Conservation (phyloP, 2,888 invertebrate genomes). For the Ochropleura plecta region DNA sequence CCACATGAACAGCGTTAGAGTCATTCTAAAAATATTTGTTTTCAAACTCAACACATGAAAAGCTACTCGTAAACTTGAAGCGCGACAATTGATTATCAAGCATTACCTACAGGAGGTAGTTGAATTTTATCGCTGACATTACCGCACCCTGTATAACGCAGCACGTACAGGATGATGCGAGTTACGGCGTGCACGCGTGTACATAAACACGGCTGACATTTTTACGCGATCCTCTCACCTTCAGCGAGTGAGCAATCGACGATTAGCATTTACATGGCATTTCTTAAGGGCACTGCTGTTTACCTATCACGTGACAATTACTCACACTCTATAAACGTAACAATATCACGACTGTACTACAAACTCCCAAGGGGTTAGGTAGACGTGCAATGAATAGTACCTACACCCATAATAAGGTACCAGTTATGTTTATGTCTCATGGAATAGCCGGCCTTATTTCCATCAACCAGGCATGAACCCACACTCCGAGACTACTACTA, state of each 20-base stretch:
- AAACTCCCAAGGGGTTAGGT: background rate
- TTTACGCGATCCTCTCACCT: conserved; percentile 79
- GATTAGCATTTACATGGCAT: conserved; percentile 89
- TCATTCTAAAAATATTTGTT: background rate
- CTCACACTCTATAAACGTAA: conserved; percentile 14
- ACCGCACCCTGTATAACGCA: conserved; percentile 12
- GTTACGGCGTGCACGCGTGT: conserved; percentile 31
- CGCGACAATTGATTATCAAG: conserved; percentile 27
- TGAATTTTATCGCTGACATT: conserved; percentile 53
- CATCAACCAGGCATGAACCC: background rate
- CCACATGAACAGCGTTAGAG: background rate
- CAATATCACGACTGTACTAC: background rate
- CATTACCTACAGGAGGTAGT: conserved; percentile 36
- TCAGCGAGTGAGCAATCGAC: conserved; percentile 76
- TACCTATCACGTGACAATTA: conserved; percentile 42
- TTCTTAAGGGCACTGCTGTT: conserved; percentile 78
- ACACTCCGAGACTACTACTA: background rate
- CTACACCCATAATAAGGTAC: background rate
- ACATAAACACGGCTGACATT: conserved; percentile 68
- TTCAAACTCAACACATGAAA: background rate
- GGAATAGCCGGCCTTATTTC: background rate
- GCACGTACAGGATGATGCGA: conserved; percentile 30
- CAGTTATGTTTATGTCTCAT: background rate
- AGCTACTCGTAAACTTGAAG: conserved; percentile 7
- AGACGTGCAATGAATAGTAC: background rate